A percentile compares a stretch with the other conserved stretches of the same genome.
Conservation (phyloP, 2,113 vertebrate genomes). For the Lampris megalopsis region DNA sequence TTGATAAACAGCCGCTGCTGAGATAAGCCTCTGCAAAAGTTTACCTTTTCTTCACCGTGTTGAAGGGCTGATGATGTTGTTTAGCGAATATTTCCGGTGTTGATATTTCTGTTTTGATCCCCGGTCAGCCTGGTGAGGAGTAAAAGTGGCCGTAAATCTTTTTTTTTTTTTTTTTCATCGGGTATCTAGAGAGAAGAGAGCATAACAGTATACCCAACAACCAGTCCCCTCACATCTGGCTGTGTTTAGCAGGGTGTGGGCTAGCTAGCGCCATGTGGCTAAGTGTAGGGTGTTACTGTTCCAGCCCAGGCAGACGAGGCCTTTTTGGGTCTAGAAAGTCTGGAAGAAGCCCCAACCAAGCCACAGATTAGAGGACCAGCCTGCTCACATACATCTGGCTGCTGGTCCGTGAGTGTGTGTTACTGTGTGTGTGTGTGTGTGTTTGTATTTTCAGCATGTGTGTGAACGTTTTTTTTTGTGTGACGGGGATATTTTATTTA, state of each 20-base stretch:
- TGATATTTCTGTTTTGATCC: conserved; percentile 3
- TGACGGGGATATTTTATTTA: not conserved
- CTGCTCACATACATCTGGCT: conserved; percentile 58
- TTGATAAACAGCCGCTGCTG: conserved; percentile 1
- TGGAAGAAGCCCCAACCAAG: conserved; percentile 69
- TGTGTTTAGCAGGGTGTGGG: conserved; percentile 81
- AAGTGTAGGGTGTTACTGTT: conserved; percentile 82
- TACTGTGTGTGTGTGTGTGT: conserved; percentile 30
- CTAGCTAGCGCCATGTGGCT: conserved; percentile 75
- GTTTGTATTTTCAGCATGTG: conserved; percentile 10
- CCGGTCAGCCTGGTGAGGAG: not conserved
- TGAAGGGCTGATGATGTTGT: not conserved
- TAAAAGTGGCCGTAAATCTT: not conserved
- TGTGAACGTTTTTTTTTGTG: conserved; percentile 9
- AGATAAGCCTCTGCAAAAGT: not conserved
- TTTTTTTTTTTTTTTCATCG: conserved; percentile 6
- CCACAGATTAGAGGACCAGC: conserved; percentile 77
- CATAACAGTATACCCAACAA: conserved; percentile 57
- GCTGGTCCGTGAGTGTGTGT: conserved; percentile 35
- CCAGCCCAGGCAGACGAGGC: conserved; percentile 66
- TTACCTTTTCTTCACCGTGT: not conserved
- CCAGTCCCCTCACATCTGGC: conserved; percentile 74
- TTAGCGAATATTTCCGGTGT: not conserved
- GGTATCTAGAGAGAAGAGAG: conserved; percentile 24
- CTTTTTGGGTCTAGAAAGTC: conserved; percentile 69